Evolutionary conservation across 2,888 invertebrate species (phyloP), one percentile per base, ranked within the genome.

Genomic region (Epinotia demarniana): DNA sequence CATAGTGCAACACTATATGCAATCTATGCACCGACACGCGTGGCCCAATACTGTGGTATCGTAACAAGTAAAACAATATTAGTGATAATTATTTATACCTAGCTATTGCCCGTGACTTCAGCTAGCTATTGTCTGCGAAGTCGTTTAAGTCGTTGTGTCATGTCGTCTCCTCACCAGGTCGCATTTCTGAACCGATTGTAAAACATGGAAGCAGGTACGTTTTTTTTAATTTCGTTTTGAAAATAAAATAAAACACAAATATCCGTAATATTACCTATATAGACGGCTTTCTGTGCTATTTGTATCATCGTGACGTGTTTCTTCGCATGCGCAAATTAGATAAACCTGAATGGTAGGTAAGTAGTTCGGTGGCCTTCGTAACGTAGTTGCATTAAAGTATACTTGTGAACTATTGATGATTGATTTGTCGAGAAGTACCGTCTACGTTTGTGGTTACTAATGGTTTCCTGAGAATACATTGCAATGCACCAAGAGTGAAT

Each of bases 1-100:
- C 66, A 61, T 53, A 71, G 49, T 75, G 71, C 75, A 75, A 75
- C 53, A 63, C 19, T 27, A 43, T 69, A 16, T 70, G 70, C 70
- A 75, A 63, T 61, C 23, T 60, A 66, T 71, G 53, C 46, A 66
- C 64, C 70, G 64, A 66, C 69, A 39, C 53, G 72, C 72, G 60
- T 75, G 75, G 23, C 70, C 64, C 61, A 72, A 67, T 67, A 72
- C 46, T 58, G 16, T 16, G 11, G 19, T 58, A 55, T 58, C 49
- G 57, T 66, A 71, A 71, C 46, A 2, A 55, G 39, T 61, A 61
- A 71, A 60, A 55, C 53, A 39, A 53, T 49, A 39, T 58, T 19
- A n/a, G 18, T n/a, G 46, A 33, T 33, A 63, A 69, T 57, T 49
- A 16, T n/a, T 68, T 23, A 53, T 70, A 70, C 49, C 18, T 60